Conservation (phyloP, 2,113 vertebrate species). For the Hemibagrus wyckioides region DNA sequence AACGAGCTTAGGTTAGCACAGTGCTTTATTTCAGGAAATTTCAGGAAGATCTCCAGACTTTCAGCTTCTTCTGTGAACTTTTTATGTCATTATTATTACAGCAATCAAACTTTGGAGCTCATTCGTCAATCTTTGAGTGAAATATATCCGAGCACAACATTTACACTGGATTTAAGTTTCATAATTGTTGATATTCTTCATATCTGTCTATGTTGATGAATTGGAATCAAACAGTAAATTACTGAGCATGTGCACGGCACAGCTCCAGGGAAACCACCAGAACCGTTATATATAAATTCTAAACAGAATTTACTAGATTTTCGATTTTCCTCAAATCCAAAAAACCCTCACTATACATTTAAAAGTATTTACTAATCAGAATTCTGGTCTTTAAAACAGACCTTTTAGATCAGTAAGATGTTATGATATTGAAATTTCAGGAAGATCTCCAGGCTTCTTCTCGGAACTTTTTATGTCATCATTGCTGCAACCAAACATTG, state of each 20-base stretch:
- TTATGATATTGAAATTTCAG: no score
- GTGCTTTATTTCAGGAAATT: background rate
- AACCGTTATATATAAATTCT: no score
- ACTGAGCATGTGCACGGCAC: background rate
- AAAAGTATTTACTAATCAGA: no score
- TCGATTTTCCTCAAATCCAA: no score
- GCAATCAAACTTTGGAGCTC: background rate
- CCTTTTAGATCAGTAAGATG: no score
- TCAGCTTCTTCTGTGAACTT: background rate
- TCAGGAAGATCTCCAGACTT: background rate
- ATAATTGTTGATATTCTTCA: background rate
- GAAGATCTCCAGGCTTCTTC: no score
- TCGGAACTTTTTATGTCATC: no score
- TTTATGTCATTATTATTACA: background rate
- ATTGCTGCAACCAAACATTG: no score
- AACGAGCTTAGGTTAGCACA: background rate
- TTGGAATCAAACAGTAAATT: background rate
- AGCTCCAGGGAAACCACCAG: no score
- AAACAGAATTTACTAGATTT: no score
- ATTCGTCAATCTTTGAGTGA: background rate
- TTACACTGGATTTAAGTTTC: background rate
- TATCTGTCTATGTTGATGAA: background rate
- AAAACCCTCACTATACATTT: no score
- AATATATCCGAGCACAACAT: background rate
- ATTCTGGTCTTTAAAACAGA: no score